Evolutionary conservation across 1,140 invertebrate genomes (phyloP).

Genomic region (Aricia agestis): DNA sequence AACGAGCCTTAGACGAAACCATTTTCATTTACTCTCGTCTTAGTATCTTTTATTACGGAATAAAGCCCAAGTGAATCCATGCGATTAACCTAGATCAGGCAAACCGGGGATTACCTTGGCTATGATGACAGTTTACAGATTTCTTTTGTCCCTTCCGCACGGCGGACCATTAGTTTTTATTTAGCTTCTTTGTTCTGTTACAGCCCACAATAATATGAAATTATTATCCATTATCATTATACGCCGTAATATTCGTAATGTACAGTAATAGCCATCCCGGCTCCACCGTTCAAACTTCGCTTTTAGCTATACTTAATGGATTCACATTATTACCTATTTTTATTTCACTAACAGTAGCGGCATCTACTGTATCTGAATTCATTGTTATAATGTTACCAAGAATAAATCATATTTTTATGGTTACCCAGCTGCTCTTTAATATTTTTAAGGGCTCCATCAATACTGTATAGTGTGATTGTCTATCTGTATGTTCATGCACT

Average conservation of each 20-base stretch:
- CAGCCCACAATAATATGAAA: conserved; percentile 43
- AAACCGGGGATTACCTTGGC: conserved; percentile 51
- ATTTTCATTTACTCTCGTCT: conserved; percentile 9
- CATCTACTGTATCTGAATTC: too few species aligned
- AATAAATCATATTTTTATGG: too few species aligned
- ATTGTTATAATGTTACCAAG: too few species aligned
- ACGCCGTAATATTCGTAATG: conserved; percentile 41
- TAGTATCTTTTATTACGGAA: conserved; percentile 49
- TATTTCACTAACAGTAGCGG: not conserved
- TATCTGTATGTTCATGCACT: too few species aligned
- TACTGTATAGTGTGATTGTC: too few species aligned
- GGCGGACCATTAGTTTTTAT: conserved; percentile 61
- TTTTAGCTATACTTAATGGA: conserved; percentile 44
- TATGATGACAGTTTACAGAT: conserved; percentile 52
- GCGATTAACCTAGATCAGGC: conserved; percentile 63
- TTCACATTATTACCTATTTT: not conserved
- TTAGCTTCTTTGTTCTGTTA: conserved; percentile 48
- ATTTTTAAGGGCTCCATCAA: too few species aligned
- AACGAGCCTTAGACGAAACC: not conserved
- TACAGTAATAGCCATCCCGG: conserved; percentile 23
- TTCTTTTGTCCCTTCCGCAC: conserved; percentile 57
- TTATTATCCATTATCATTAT: conserved; percentile 63
- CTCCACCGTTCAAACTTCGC: conserved; percentile 37
- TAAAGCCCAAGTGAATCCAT: conserved; percentile 53
- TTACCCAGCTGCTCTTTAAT: too few species aligned